Conservation (phyloP, 2,113 vertebrate genomes). For the Emydura subglobosa region DNA sequence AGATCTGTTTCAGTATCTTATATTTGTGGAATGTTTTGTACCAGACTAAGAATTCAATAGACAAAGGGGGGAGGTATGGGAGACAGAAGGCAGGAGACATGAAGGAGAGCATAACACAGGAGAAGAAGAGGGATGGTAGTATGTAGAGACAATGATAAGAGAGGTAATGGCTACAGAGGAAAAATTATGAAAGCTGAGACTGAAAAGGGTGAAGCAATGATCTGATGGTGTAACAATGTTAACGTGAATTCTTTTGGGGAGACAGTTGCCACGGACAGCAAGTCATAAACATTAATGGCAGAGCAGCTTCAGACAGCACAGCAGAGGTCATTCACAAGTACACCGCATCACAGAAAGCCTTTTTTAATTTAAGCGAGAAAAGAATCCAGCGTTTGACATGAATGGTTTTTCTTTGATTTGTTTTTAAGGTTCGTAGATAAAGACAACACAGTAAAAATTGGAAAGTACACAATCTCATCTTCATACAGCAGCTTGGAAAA, state of each 20-base stretch:
- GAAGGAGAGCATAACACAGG: neutral
- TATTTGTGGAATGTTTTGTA: neutral
- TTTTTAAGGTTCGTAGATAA: constrained; percentile 33
- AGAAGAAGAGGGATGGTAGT: neutral
- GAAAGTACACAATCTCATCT: neutral
- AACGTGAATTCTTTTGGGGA: neutral
- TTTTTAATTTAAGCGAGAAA: constrained; percentile 50
- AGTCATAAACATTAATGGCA: constrained; percentile 2
- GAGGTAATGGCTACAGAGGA: neutral
- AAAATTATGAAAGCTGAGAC: neutral
- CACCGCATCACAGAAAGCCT: neutral
- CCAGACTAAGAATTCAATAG: neutral
- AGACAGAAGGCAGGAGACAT: neutral
- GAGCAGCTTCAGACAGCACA: constrained; percentile 36
- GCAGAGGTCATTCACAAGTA: constrained; percentile 31
- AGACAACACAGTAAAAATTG: neutral
- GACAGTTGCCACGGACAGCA: constrained; percentile 26
- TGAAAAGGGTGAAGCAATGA: constrained; percentile 22
- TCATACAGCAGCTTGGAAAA: neutral
- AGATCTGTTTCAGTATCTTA: neutral
- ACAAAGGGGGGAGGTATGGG: neutral
- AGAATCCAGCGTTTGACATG: constrained; percentile 21
- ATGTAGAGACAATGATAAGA: neutral
- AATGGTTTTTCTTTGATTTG: constrained; percentile 46
- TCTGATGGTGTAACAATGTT: constrained; percentile 1